Conservation (phyloP, 2,113 vertebrate genomes). For the Actenoides hombroni region DNA sequence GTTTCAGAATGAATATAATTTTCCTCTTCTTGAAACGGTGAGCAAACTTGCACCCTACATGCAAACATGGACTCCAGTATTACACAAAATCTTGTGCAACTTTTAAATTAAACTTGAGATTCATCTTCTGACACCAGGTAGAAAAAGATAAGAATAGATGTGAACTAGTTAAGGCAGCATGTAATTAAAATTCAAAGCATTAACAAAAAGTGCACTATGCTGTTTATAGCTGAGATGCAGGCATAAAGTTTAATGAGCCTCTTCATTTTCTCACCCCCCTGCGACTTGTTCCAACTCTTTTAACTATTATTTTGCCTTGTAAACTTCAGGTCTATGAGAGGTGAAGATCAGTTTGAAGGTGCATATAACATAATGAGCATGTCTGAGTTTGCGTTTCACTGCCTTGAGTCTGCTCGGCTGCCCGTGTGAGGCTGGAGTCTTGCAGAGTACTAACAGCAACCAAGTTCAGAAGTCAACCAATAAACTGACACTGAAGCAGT, state of each 20-base stretch:
- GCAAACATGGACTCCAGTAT: background rate
- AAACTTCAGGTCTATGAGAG: background rate
- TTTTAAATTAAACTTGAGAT: background rate
- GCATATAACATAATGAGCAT: background rate
- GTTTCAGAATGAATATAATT: background rate
- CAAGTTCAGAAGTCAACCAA: background rate
- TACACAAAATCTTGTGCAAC: background rate
- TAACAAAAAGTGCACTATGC: constrained; percentile 14
- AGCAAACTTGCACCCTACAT: background rate
- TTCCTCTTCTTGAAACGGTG: background rate
- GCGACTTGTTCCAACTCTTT: background rate
- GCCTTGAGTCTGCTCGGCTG: background rate
- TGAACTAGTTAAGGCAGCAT: background rate
- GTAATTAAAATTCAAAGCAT: constrained; percentile 37
- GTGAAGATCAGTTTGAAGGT: constrained; percentile 6
- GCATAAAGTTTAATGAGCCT: constrained; percentile 39
- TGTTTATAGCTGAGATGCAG: constrained; percentile 13
- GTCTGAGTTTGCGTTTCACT: background rate
- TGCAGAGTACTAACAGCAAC: background rate
- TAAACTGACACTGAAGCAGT: background rate
- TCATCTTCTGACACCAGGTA: background rate
- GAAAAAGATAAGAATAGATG: background rate
- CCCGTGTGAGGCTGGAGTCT: background rate
- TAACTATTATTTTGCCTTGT: constrained; percentile 27
- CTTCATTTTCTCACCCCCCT: constrained; percentile 9